These are phyloP conservation scores for Oscheius onirici DNA, from an alignment of 2,888 invertebrate species.

Conservation along the genomic window DNA sequence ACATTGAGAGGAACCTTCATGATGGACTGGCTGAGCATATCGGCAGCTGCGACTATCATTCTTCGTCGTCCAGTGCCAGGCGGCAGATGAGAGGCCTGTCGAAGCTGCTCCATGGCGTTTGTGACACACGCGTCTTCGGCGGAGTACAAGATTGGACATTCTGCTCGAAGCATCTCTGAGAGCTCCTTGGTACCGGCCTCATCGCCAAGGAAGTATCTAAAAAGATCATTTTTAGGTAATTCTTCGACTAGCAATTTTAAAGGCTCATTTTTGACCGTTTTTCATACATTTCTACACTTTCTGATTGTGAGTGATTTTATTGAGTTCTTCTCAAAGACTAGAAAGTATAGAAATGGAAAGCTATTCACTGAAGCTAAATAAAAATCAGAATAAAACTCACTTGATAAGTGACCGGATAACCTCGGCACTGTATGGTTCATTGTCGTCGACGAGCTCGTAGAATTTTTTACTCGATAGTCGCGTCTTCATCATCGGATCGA, in stretches of 20 bases:
- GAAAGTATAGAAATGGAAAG: too few relatives aligned
- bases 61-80: conserved; percentile 40
- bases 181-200: conserved; percentile 93
- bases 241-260: background rate
- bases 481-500: conserved; percentile 41
- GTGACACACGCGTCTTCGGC: conserved; percentile 59
- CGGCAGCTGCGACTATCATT: conserved; percentile 52
- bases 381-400: conserved; percentile 34
- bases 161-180: conserved; percentile 84
- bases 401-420: conserved; percentile 57
- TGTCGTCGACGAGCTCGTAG: conserved; percentile 51
- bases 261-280: too few relatives aligned
- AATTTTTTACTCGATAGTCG: conserved; percentile 45
- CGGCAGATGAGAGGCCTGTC: conserved; percentile 45
- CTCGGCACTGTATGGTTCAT: conserved; percentile 44
- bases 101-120: conserved; percentile 56
- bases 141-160: conserved; percentile 86
- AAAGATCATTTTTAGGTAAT: too few relatives aligned
- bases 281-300: too few relatives aligned
- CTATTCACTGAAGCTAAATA: too few relatives aligned
- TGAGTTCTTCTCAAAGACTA: too few relatives aligned
- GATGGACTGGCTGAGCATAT: conserved; percentile 58
- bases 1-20: conserved; percentile 53
- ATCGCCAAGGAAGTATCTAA: conserved; percentile 87
- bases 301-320: too few relatives aligned